Evolutionary conservation across 2,797 vertebrate species (phyloP), one percentile per base, ranked within the genome.

Genomic region (Brachymystax lenok): DNA sequence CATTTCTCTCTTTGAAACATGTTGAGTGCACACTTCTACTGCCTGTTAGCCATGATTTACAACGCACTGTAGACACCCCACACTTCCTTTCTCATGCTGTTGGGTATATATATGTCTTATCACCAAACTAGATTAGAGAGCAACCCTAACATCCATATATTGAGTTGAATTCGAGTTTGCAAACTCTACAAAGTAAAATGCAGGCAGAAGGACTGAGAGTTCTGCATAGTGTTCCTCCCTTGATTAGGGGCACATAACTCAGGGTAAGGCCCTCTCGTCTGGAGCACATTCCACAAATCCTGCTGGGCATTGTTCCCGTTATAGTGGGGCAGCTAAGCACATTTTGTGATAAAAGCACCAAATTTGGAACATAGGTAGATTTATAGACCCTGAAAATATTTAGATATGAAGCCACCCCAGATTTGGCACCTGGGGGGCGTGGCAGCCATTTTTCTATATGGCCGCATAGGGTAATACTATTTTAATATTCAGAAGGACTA

Each of bases 251-350:
- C 81, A 19, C 90, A 85, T 88, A 87, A 91, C 85, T 88, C 84
- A 81, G 71, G 6, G 74, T 0, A 69, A 77, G 40, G 69, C 71
- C 70, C 61, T 78, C 71, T 74, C 14, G 82, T 59, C 70, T 35
- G 64, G 19, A 52, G 83, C 88, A 91, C 91, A 93, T 93, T 93
- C 92, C 92, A 81, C 2, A 35, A 88, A 81, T 82, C 92, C 89
- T 88, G 90, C 92, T 91, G 92, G 71, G 90, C 80, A 91, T 92
- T 90, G 89, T 92, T 90, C 88, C 85, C 75, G 74, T 85, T 88
- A 83, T 85, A 46, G 40, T 46, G 40, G 40, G 40, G 10, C 40
- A 46, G 40, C 40, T 46, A 46, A 12, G 40, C 40, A 46, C 40
- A 12, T 46, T 46, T 46, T 12, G 40, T 46, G 40, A 46, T 12